Evolutionary conservation across 2,113 vertebrate species (phyloP), one percentile per base, ranked within the genome.

Genomic region (Odontophorus gujanensis): DNA sequence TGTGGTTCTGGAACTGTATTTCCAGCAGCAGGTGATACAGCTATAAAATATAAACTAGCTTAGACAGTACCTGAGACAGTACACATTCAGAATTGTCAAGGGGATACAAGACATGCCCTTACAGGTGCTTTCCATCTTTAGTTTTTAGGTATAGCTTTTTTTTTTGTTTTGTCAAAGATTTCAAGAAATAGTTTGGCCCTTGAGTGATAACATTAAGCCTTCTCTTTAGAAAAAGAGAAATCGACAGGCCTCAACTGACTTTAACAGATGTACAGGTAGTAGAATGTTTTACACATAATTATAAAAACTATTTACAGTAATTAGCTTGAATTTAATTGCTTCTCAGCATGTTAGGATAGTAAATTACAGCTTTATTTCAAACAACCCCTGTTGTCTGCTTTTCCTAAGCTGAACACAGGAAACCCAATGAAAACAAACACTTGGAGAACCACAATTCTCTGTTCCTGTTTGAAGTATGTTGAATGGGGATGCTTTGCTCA

Each of bases 291-390:
- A 90, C 91, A 85, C 76, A 75, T 66, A 93, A 94, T 96, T 96
- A 90, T 82, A 83, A 86, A 82, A 94, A 89, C 47, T 96, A 90
- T 95, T 96, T 95, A 75, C 47, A 69, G 67, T 93, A 94, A 92
- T 96, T 92, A 96, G 53, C 72, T 90, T 77, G 77, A 75, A 76
- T 93, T 65, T 96, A 92, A 92, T 96, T 95, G 83, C 92, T 92
- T 95, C 90, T 89, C 94, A 97, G 81, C 91, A 72, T 67, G 90
- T 78, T 91, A 88, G 74, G 62, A 47, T 92, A 69, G 28, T 88
- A 89, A 93, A 97, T 91, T 85, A 92, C 73, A 88, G 81, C 91
- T 96, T 92, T 93, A 94, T 95, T 96, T 94, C 77, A 88, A 76
- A 83, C 72, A 93, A n/a, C 58, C 83, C 67, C 50, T 65, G 63